Conservation (phyloP, 2,113 vertebrate species). For the Ariopsis seemanni region DNA sequence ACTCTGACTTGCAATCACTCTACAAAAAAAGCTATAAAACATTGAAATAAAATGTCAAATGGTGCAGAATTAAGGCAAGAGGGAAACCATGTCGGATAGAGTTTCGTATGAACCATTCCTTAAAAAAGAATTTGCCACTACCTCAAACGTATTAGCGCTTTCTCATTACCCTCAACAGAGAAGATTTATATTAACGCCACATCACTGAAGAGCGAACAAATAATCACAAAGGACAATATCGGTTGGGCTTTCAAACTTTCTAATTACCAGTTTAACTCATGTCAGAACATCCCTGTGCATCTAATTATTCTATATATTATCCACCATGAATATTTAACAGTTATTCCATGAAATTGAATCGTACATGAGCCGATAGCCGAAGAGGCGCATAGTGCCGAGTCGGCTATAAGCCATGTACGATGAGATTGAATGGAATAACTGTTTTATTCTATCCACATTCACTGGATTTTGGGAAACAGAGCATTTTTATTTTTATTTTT, state of each 20-base stretch:
- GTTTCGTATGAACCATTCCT: constrained; percentile 3
- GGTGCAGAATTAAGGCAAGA: constrained; percentile 36
- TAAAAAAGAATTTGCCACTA: not conserved
- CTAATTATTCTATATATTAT: not conserved
- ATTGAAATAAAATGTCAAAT: constrained; percentile 1
- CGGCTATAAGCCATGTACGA: too few species aligned
- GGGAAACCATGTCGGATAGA: constrained; percentile 1
- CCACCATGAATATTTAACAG: not conserved
- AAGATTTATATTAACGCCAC: constrained; percentile 16
- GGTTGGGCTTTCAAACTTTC: not conserved
- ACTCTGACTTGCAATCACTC: constrained; percentile 24
- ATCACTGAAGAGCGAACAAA: not conserved
- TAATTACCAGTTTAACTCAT: not conserved
- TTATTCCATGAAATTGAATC: too few species aligned
- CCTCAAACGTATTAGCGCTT: not conserved
- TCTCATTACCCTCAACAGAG: not conserved
- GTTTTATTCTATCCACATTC: too few species aligned
- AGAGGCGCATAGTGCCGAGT: too few species aligned
- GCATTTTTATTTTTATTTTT: too few species aligned
- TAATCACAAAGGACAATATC: constrained; percentile 1
- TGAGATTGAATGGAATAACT: too few species aligned
- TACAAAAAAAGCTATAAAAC: constrained; percentile 25
- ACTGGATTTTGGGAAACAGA: too few species aligned
- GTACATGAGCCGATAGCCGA: too few species aligned
- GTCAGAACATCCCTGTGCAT: not conserved